These are phyloP conservation scores for Lasioglossum oenotherae DNA, from an alignment of 2,888 invertebrate genomes.

Conservation along the genomic window DNA sequence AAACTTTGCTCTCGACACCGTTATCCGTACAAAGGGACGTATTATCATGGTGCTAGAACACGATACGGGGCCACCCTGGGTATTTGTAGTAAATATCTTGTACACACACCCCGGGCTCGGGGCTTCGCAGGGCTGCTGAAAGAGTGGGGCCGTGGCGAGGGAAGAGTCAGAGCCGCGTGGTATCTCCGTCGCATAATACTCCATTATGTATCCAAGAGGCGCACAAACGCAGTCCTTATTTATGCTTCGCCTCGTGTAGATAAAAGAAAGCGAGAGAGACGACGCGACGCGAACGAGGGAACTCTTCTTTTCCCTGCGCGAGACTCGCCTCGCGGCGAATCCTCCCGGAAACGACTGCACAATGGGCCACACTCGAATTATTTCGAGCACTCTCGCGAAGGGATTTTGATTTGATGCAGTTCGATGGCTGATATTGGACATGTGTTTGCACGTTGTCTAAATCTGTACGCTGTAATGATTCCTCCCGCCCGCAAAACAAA, in stretches of 20 bases:
- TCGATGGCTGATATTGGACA: not conserved
- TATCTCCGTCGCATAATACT: conserved; percentile 81
- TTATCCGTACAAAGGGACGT: conserved; percentile 73
- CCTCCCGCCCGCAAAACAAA: not conserved
- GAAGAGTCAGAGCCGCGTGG: conserved; percentile 66
- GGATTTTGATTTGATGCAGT: conserved; percentile 3
- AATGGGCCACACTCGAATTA: conserved; percentile 43
- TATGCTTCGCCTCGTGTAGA: conserved; percentile 77
- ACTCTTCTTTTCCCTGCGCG: conserved; percentile 40
- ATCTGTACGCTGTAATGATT: not conserved
- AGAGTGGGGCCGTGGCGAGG: conserved; percentile 35
- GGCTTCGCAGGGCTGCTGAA: conserved; percentile 46
- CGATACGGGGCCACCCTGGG: conserved; percentile 75
- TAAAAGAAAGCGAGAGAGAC: conserved; percentile 75
- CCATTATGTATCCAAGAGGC: conserved; percentile 79
- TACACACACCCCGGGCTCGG: conserved; percentile 73
- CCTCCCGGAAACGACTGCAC: conserved; percentile 56
- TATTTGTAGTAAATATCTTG: conserved; percentile 82
- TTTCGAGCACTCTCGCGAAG: conserved; percentile 8
- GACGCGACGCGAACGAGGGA: conserved; percentile 43
- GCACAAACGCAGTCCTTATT: conserved; percentile 80
- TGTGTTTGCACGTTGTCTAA: not conserved
- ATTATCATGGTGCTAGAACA: conserved; percentile 74
- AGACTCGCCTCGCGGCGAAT: conserved; percentile 48
- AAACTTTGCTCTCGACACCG: conserved; percentile 65